Conservation (phyloP, 92 coral and sea anemone species). For the Pocillopora grandis region DNA sequence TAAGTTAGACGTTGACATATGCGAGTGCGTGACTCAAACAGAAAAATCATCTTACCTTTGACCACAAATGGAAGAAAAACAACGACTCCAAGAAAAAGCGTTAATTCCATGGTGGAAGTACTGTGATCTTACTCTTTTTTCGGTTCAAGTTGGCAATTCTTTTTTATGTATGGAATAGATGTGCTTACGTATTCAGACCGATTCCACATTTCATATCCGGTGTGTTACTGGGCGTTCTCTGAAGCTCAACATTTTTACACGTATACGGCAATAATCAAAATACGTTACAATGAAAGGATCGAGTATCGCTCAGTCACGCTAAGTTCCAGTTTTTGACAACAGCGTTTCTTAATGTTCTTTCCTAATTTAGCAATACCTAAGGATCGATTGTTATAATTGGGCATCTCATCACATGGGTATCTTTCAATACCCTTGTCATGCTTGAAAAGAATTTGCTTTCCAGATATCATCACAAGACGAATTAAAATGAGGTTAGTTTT, state of each 20-base stretch:
- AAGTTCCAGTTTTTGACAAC: too few species aligned
- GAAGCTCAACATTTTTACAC: slow-evolving; percentile 22
- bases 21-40: slow-evolving; percentile 1
- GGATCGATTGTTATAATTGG: too few species aligned
- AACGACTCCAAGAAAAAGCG: not conserved
- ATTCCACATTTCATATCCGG: slow-evolving; percentile 16
- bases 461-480: too few species aligned
- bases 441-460: too few species aligned
- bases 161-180: not conserved
- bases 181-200: not conserved
- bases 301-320: not conserved
- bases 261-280: not conserved
- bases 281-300: not conserved
- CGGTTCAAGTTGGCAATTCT: not conserved
- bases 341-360: too few species aligned
- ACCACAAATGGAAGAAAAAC: not conserved
- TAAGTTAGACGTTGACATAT: not conserved
- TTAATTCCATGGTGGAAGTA: not conserved
- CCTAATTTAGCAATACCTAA: too few species aligned
- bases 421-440: too few species aligned
- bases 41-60: slow-evolving; percentile 1
- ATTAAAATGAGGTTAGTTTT: too few species aligned
- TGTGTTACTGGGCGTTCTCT: slow-evolving; percentile 13
- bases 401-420: too few species aligned
- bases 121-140: not conserved